Evolutionary conservation across 2,888 invertebrate species (phyloP).

Genomic region (Mechanitis mazaeus): DNA sequence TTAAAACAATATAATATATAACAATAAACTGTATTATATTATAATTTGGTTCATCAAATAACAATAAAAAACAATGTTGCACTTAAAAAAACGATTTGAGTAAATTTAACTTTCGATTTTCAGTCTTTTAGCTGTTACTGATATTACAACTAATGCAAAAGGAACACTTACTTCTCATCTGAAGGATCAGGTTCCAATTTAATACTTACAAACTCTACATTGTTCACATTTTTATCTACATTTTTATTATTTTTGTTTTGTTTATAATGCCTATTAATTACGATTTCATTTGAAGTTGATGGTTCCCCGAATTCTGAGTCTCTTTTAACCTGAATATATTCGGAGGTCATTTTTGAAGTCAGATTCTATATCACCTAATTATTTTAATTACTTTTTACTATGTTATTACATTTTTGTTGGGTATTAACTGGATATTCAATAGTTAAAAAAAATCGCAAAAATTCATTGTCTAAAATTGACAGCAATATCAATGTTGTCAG

Average conservation of each 20-base stretch:
- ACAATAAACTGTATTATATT: no score
- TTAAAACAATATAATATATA: no score
- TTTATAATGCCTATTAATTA: conserved; percentile 8
- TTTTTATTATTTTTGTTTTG: conserved; percentile 13
- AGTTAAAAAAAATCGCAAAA: no score
- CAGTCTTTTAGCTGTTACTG: conserved; percentile 1
- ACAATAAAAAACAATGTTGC: no score
- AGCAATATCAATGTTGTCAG: no score
- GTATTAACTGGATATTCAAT: not conserved
- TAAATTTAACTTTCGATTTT: not conserved
- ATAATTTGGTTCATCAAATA: no score
- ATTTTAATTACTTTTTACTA: not conserved
- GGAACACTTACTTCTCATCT: conserved; percentile 22
- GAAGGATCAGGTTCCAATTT: conserved; percentile 25
- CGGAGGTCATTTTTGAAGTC: conserved; percentile 19
- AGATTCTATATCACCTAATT: not conserved
- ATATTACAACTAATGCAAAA: not conserved
- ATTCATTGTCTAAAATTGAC: no score
- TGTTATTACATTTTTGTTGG: conserved; percentile 11
- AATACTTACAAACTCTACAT: conserved; percentile 29
- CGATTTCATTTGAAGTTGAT: conserved; percentile 14
- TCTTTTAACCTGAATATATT: conserved; percentile 13
- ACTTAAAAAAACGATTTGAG: no score
- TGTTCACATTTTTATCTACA: conserved; percentile 8
- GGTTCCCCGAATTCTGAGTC: conserved; percentile 11